Base-by-base conservation (phyloP, 2,797 vertebrate species). In the Smutsia gigantea region DNA sequence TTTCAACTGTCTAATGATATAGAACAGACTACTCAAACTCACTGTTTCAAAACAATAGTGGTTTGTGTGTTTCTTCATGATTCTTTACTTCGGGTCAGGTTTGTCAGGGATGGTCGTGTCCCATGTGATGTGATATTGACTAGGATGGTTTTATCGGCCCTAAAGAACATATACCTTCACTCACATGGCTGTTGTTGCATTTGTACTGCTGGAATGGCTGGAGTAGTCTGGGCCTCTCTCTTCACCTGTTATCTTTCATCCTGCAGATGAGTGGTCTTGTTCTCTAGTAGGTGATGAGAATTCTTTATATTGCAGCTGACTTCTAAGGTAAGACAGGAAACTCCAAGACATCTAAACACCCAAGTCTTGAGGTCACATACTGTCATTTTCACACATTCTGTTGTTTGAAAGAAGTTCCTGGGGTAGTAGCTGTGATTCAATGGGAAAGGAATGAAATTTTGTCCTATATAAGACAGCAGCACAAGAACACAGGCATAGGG, bases 131-230 rank as follows among this genome's bases (percentile, higher is more conserved):
- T 1, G 14, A 64, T 27, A 46, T 34, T n/a, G 55, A 27, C 59
- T 19, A 7, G 3, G 25, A 1, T 64, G 12, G 6, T 34, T 42
- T 15, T 12, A 2, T 4, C 37, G 7, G 4, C 51, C 2, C 14
- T 61, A n/a, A 25, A 3, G 57, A 57, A n/a, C 25, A 19, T 1
- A 23, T 29, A 37, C 8, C 15, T 42, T 37, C n/a, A 46, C 39
- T 29, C 15, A 7, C 14, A 46, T 0, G 2, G 31, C 39, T 82
- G 31, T n/a, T 25, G 39, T 49, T 13, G 75, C 15, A 21, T 13
- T 19, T 27, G 14, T 18, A 37, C 39, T 49, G 71, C 19, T 66
- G 15, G 49, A 83, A 42, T 31, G 34, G 4, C 23, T 37, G 12
- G 5, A 18, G n/a, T 18, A 53, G 27, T 9, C 57, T 79, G 25